Percentiles rank a stretch among this genome's conserved stretches.
Evolutionary conservation across 2,888 invertebrate species (phyloP).

Genomic region (Bembecia ichneumoniformis): DNA sequence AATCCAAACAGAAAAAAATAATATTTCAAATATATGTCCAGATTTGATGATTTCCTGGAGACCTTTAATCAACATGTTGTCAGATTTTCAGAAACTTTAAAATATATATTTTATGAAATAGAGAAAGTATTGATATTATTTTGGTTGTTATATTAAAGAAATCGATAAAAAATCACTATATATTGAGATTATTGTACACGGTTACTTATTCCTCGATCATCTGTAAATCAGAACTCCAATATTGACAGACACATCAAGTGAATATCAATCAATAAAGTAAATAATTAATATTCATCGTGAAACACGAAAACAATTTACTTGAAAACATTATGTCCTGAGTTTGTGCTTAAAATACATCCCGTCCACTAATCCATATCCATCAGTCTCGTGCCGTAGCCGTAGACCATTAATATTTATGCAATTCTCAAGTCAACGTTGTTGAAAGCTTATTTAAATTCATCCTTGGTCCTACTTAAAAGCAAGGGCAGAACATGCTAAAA

Average conservation of each 20-base stretch:
- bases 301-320: conserved; percentile 15
- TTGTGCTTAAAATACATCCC: conserved; percentile 28
- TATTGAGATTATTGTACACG: too few species aligned
- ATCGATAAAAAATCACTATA: too few species aligned
- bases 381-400: conserved; percentile 36
- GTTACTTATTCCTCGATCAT: too few species aligned
- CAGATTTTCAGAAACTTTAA: too few species aligned
- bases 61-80: too few species aligned
- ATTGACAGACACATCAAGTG: not conserved
- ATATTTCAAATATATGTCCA: too few species aligned
- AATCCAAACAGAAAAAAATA: too few species aligned
- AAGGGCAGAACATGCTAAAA: conserved; percentile 35
- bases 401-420: conserved; percentile 62
- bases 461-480: conserved; percentile 49
- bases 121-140: too few species aligned
- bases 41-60: too few species aligned
- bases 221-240: not conserved
- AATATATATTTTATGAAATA: too few species aligned
- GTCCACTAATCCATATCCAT: conserved; percentile 47
- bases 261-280: conserved; percentile 15
- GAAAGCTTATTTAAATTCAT: conserved; percentile 65
- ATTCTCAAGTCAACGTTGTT: conserved; percentile 50
- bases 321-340: conserved; percentile 15
- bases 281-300: conserved; percentile 32
- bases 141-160: too few species aligned